Conservation (phyloP, 2,888 invertebrate species). For the Argyresthia albistria region DNA sequence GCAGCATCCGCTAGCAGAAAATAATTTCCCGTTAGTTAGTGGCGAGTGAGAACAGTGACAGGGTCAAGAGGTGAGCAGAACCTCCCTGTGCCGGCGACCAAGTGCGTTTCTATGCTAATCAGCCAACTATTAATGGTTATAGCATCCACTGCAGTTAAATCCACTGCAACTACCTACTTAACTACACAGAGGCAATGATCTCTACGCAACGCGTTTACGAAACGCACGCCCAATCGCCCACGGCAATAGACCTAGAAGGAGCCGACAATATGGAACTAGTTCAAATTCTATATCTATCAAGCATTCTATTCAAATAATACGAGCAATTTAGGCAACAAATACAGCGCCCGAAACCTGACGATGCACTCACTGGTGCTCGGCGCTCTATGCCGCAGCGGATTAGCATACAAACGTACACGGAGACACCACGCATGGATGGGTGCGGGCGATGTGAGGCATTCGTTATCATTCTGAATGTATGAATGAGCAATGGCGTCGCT, state of each 20-base stretch:
- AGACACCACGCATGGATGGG: slow-evolving; percentile 52
- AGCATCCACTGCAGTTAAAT: slow-evolving; percentile 48
- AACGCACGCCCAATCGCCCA: slow-evolving; percentile 37
- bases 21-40: slow-evolving; percentile 52
- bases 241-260: slow-evolving; percentile 35
- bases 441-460: slow-evolving; percentile 59
- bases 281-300: slow-evolving; percentile 61
- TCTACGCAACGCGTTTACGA: slow-evolving; percentile 52
- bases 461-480: slow-evolving; percentile 71
- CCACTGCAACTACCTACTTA: slow-evolving; percentile 33
- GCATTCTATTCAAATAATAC: slow-evolving; percentile 71
- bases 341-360: slow-evolving; percentile 58
- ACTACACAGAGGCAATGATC: slow-evolving; percentile 32
- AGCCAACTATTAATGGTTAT: slow-evolving; percentile 64
- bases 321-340: slow-evolving; percentile 67
- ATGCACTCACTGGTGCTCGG: slow-evolving; percentile 61
- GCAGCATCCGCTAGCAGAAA: slow-evolving; percentile 31
- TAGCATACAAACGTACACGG: slow-evolving; percentile 68
- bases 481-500: slow-evolving; percentile 63
- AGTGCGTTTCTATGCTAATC: slow-evolving; percentile 67
- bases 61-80: slow-evolving; percentile 61
- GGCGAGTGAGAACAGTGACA: slow-evolving; percentile 57
- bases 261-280: slow-evolving; percentile 51
- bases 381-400: slow-evolving; percentile 25
- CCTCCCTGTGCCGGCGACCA: slow-evolving; percentile 47